These are phyloP conservation scores for Chiridota heheva DNA, from an alignment of 35 echinoderm and acorn worm genomes.

Conservation along the genomic window DNA sequence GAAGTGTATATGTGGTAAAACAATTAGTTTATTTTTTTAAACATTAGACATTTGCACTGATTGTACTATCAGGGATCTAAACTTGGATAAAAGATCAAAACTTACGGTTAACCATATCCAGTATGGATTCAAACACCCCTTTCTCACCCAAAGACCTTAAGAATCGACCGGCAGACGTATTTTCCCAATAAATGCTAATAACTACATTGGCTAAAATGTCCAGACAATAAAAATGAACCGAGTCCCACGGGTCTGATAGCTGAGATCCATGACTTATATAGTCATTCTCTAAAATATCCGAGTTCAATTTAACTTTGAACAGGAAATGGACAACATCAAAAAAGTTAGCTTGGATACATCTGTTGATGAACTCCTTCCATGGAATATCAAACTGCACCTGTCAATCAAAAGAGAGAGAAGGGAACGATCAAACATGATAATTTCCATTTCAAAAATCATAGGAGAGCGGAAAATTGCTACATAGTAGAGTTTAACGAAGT, in stretches of 20 bases:
- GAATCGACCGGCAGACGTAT: conserved; percentile 28
- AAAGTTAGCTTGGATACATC: conserved; percentile 32
- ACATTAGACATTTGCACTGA: neutral
- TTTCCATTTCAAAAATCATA: too few species aligned
- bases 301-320: conserved; percentile 17
- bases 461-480: too few species aligned
- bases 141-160: conserved; percentile 2
- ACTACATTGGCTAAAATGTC: conserved; percentile 51
- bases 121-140: conserved; percentile 31
- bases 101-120: conserved; percentile 48
- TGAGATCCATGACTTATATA: neutral
- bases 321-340: conserved; percentile 22
- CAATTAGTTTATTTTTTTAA: neutral
- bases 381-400: conserved; percentile 11
- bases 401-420: neutral
- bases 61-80: neutral
- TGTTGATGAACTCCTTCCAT: conserved; percentile 43
- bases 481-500: too few species aligned
- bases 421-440: too few species aligned
- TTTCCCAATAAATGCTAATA: conserved; percentile 55
- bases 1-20: neutral
- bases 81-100: neutral
- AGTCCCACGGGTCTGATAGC: conserved; percentile 44
- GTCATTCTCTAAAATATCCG: conserved; percentile 21
- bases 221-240: conserved; percentile 53